Percentiles rank a stretch among this genome's conserved stretches.
Evolutionary conservation across 2,113 vertebrate species (phyloP).

Genomic region (Phaethornis superciliosus): DNA sequence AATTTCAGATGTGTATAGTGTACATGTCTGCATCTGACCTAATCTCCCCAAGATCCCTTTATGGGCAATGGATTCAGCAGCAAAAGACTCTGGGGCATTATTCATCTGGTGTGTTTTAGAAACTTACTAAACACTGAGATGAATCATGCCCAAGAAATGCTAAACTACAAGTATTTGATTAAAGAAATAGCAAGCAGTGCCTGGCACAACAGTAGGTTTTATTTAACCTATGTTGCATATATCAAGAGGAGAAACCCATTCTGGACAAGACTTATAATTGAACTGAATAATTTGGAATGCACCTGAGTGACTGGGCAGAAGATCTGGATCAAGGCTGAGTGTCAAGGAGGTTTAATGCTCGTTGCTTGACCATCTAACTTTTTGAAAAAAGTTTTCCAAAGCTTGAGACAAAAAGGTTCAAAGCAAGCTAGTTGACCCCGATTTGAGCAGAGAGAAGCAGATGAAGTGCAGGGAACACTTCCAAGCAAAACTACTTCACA

Average conservation of each 20-base stretch:
- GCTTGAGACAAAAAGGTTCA: background rate
- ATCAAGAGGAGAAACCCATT: background rate
- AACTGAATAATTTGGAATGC: background rate
- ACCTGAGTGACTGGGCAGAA: background rate
- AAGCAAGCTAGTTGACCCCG: background rate
- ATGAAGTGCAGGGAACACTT: background rate
- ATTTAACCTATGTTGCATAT: background rate
- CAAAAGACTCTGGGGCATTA: background rate
- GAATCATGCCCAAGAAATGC: background rate
- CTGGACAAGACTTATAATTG: background rate
- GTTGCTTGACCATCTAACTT: background rate
- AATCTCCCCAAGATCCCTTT: slow-evolving; percentile 1
- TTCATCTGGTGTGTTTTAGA: slow-evolving; percentile 9
- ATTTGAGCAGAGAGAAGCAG: background rate
- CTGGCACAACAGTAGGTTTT: background rate
- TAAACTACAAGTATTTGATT: slow-evolving; percentile 6
- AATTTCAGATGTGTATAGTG: background rate
- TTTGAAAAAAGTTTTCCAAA: background rate
- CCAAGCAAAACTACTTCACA: background rate
- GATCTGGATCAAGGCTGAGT: background rate
- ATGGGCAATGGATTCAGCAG: background rate
- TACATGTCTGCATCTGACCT: background rate
- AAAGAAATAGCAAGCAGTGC: background rate
- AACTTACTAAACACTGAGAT: background rate
- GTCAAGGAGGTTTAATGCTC: background rate